Base-by-base conservation (phyloP, 2,113 vertebrate genomes). In the Corythornis madagascariensis region DNA sequence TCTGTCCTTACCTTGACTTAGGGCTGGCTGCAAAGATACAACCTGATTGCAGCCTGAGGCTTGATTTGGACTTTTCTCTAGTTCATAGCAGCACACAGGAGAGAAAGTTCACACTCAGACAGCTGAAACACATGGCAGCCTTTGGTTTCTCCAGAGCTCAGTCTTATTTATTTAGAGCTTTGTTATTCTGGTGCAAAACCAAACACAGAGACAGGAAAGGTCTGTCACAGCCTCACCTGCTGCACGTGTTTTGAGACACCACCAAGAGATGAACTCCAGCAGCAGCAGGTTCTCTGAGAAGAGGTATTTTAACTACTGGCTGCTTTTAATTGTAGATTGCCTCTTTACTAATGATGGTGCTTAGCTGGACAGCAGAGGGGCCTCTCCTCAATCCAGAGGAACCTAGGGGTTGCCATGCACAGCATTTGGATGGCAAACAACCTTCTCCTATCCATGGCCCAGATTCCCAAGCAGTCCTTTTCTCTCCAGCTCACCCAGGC, bases 401-500 rank as follows among this genome's bases (percentile, higher is more conserved):
- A 74, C 24, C 59, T 42, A 13, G 40, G 90, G 29, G 83, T 86
- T 89, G 83, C 83, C 80, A 77, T 38, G 38, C 38, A 38, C 38
- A 38, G 38, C 38, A 38, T 38, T 38, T 38, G 38, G 38, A 38
- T 38, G 38, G 45, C 86, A 83, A 89, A 40, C 63, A 38, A 47
- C 67, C 69, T 76, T 83, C 69, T 75, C 63, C 86, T 63, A 0
- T 43, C 40, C 15, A 2, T 86, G 92, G 92, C 85, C 87, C 64
- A 6, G 53, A 35, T 75, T 93, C 93, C 81, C 85, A 76, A 82
- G 31, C 65, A 72, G 53, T 73, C 74, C 10, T 81, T 90, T 95
- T 57, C 74, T 78, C 75, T 70, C 20, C 83, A 74, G 89, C 60
- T 66, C 78, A 93, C 33, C 92, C 89, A 95, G 89, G 92, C 93